Evolutionary conservation across 2,113 vertebrate genomes (phyloP).

Genomic region (Saccopteryx bilineata): DNA sequence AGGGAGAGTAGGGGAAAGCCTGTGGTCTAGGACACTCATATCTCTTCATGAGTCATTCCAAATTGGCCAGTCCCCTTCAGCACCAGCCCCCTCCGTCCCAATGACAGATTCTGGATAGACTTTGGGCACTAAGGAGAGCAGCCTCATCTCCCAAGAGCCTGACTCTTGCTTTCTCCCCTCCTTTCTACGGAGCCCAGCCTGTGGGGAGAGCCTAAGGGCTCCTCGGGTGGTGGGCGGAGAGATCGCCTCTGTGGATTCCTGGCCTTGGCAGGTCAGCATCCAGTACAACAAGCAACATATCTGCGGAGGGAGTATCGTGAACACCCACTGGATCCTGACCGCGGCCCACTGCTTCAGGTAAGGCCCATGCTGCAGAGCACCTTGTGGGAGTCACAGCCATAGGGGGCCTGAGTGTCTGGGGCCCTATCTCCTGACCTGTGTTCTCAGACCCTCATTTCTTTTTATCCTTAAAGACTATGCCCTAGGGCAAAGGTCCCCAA

Average conservation of each 20-base stretch:
- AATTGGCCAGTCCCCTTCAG: not conserved
- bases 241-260: constrained; percentile 88
- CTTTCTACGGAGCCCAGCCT: constrained; percentile 81
- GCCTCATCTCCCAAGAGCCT: not conserved
- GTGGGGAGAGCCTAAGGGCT: constrained; percentile 83
- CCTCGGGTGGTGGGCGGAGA: constrained; percentile 92
- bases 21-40: not conserved
- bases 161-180: not conserved
- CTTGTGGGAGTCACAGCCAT: rapidly evolving
- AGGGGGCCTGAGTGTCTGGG: rapidly evolving
- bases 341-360: constrained; percentile 83
- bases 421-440: not conserved
- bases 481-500: too few relatives aligned
- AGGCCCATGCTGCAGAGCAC: rapidly evolving
- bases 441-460: not conserved
- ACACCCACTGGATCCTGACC: constrained; percentile 75
- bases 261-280: constrained; percentile 97
- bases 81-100: not conserved
- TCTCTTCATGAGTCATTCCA: not conserved
- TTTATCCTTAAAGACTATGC: not conserved
- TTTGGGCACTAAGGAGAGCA: not conserved
- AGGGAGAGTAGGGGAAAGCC: not conserved
- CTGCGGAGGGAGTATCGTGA: constrained; percentile 94
- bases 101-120: not conserved
- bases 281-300: constrained; percentile 90